Base-by-base conservation (phyloP, 2,797 vertebrate genomes). In the Lutjanus campechanus region DNA sequence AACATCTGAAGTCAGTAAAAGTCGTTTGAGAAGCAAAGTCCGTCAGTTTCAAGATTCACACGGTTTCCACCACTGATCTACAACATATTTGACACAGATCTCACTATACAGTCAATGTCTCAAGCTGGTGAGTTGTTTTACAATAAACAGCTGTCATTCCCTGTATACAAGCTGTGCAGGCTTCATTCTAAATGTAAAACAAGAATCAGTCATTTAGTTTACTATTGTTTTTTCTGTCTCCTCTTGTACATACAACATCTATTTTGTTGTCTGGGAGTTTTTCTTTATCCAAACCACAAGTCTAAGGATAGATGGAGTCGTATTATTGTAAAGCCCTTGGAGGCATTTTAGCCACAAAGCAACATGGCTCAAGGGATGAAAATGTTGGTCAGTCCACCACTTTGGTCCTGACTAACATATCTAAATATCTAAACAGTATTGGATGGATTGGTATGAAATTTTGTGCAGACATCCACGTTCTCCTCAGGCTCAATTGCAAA, bases 301-400 rank as follows among this genome's bases (percentile, higher is more conserved):
- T 36, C 9, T 54, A 8, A 54, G 19, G 20, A 62, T 46, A 51
- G 6, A 67, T 11, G 11, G 11, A 36, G 44, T 41, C 5, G 1
- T 66, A 19, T 41, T 53, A 20, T 67, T 58, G 61, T 46, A 54
- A 65, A 65, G 11, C 25, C 63, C 10, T n/a, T 54, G 43, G 12
- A 65, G 64, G 15, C 22, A 47, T 43, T 49, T 66, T 22, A 58
- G 59, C 29, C n/a, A 15, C 19, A 70, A 41, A 61, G 69, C 49
- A 8, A 7, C 47, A 51, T 19, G 15, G 36, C 36, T 51, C 29
- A 43, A 72, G 4, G 47, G 44, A 60, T 22, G 12, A 47, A 15
- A 51, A 6, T 1, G 22, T 44, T 5, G 9, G 17, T 47, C 29
- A 1, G 62, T n/a, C 5, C 15, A 16, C 3, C 73, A 11, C 11